Base-by-base conservation (phyloP, 2,888 invertebrate genomes). In the Mimachlamys varia region DNA sequence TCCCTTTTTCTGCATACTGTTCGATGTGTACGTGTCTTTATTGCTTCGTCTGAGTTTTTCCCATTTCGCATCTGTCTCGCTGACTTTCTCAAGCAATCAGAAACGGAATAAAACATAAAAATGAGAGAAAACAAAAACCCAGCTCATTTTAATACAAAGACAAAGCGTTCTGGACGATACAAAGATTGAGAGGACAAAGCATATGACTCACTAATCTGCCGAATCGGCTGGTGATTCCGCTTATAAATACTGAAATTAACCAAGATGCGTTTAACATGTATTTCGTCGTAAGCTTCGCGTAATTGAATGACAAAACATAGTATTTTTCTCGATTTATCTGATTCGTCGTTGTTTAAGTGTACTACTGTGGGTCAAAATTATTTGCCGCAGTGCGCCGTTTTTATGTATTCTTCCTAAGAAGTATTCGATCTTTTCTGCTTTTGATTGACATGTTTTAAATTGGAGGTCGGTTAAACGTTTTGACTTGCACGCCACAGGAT, bases 371-470 rank as follows among this genome's bases (percentile, higher is more conserved):
- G 27, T 27, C 33, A 33, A 10, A 76, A 5, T 76, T 76, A 76
- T 33, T 33, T 76, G 22, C 76, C 76, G 76, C 76, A 76, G 7
- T 76, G 76, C 27, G 76, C 27, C 76, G 76, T 76, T 76, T 76
- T 76, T 76, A 76, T 76, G 76, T 13, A 33, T 76, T 27, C 33
- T 13, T 22, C 27, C 27, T 19, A 33, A 76, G 33, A 13, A 76
- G 33, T 76, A 12, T 33, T 76, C 76, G 3, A 33, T 33, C 27
- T 58, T 76, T 76, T 33, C 7, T 76, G 76, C 33, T 3, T 76
- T 76, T 76, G 76, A 76, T 76, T 76, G 76, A 76, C 76, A 76
- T 76, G 33, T 76, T 76, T 76, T 76, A 76, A 76, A 76, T 76
- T 76, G 76, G 76, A 76, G 76, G 27, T 76, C 76, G 33, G 76